phyloP scores from a whole-genome alignment of 37 sponge, comb jelly and placozoan species.

The Ianthella basta region DNA sequence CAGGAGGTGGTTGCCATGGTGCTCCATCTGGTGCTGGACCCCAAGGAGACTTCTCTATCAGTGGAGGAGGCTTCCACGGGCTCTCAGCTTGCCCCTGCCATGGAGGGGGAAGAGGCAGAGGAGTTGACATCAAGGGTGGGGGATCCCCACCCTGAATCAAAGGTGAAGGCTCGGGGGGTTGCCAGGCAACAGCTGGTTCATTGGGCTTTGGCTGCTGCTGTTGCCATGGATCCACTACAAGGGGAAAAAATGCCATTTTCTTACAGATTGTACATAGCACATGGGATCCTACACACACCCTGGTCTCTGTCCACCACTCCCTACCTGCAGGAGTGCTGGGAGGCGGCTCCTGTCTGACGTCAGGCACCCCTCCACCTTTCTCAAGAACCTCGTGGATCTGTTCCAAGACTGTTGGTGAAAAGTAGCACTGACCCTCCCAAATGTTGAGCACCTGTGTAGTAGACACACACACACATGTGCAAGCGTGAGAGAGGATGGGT shows the following conservation, averaged over 20 bases:
- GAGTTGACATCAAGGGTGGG: slow-evolving; percentile 1
- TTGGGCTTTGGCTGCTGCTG: no score
- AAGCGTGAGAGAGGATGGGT: not conserved
- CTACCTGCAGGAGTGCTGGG: no score
- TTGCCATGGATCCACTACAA: no score
- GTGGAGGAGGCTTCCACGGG: no score
- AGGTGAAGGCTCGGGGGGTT: slow-evolving; percentile 6
- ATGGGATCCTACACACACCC: no score
- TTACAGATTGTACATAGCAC: no score
- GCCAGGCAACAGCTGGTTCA: slow-evolving; percentile 1
- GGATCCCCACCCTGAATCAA: slow-evolving; percentile 4
- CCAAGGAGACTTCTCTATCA: no score
- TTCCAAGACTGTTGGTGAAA: slow-evolving; percentile 55
- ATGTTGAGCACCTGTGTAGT: slow-evolving; percentile 78
- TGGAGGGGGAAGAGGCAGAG: not conserved
- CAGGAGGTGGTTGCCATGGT: slow-evolving; percentile 30
- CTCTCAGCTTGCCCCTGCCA: no score
- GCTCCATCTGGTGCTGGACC: not conserved
- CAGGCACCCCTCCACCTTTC: not conserved
- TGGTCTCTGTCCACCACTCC: no score
- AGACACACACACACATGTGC: not conserved
- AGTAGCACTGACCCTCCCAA: slow-evolving; percentile 84
- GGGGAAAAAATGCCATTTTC: no score
- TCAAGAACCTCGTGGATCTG: slow-evolving; percentile 30
- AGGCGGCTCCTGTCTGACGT: not conserved